Evolutionary conservation across 2,797 vertebrate species (phyloP).

Genomic region (Catostomus latipinnis): DNA sequence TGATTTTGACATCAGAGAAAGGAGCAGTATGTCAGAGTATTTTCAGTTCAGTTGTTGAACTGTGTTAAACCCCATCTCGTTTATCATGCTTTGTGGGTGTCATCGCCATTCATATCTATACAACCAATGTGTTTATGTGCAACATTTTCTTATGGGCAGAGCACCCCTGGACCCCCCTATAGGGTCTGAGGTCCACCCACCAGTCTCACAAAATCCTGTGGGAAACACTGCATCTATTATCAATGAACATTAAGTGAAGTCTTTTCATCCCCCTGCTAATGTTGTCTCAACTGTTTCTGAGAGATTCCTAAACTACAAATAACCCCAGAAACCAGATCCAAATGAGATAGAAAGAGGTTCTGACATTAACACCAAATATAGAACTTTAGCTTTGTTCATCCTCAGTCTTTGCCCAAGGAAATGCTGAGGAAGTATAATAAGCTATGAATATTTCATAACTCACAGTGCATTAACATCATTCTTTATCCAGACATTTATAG

Average conservation of each 20-base stretch:
- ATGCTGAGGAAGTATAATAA: conserved; percentile 33
- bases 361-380: background rate
- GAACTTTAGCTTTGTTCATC: background rate
- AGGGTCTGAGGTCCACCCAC: too few species aligned
- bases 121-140: too few species aligned
- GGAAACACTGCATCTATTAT: too few species aligned
- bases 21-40: too few species aligned
- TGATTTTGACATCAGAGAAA: too few species aligned
- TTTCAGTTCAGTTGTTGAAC: too few species aligned
- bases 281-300: background rate
- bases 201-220: too few species aligned
- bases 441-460: conserved; percentile 45
- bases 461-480: conserved; percentile 32
- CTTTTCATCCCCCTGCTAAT: conserved; percentile 1
- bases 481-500: conserved; percentile 39
- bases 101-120: too few species aligned
- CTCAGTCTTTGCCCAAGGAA: conserved; percentile 4
- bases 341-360: background rate
- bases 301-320: conserved; percentile 18
- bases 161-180: too few species aligned
- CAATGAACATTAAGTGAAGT: background rate
- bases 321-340: background rate
- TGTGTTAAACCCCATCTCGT: too few species aligned
- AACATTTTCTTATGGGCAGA: too few species aligned
- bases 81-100: too few species aligned